These are phyloP conservation scores for Neodiprion lecontei DNA, from an alignment of 1,140 invertebrate species.

Conservation along the genomic window DNA sequence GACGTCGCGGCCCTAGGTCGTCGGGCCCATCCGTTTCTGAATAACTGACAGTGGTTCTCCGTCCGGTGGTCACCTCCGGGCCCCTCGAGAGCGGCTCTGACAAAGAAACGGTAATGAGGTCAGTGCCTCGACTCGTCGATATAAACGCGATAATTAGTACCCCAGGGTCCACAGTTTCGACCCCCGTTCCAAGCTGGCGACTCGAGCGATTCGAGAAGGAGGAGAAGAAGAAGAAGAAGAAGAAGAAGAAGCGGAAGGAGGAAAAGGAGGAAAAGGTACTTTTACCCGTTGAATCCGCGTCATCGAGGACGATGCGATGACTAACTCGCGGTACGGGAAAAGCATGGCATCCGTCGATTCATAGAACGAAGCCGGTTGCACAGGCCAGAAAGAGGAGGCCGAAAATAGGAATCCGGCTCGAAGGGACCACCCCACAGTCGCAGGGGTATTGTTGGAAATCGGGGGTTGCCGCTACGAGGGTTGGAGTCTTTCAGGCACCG, in stretches of 20 bases:
- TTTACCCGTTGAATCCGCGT: not conserved
- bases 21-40: constrained; percentile 12
- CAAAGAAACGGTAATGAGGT: not conserved
- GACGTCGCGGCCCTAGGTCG: constrained; percentile 15
- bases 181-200: too few relatives aligned
- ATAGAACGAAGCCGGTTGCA: not conserved
- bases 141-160: too few relatives aligned
- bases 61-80: not conserved
- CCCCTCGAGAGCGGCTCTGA: not conserved
- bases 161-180: too few relatives aligned
- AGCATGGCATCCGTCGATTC: too few relatives aligned
- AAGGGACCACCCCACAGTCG: constrained; percentile 34
- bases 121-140: not conserved
- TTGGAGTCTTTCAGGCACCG: constrained; percentile 43
- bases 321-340: not conserved
- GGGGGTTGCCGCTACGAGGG: constrained; percentile 38
- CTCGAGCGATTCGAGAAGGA: too few relatives aligned
- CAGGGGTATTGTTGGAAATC: constrained; percentile 26
- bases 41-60: constrained; percentile 16
- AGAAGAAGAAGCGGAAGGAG: too few relatives aligned
- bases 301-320: not conserved
- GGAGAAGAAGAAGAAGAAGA: too few relatives aligned
- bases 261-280: too few relatives aligned
- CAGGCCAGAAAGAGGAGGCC: too few relatives aligned
- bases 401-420: constrained; percentile 10